Percentiles rank a stretch among this genome's conserved stretches.
phyloP scores from a whole-genome alignment of 1,140 invertebrate genomes.

The Sipha flava region DNA sequence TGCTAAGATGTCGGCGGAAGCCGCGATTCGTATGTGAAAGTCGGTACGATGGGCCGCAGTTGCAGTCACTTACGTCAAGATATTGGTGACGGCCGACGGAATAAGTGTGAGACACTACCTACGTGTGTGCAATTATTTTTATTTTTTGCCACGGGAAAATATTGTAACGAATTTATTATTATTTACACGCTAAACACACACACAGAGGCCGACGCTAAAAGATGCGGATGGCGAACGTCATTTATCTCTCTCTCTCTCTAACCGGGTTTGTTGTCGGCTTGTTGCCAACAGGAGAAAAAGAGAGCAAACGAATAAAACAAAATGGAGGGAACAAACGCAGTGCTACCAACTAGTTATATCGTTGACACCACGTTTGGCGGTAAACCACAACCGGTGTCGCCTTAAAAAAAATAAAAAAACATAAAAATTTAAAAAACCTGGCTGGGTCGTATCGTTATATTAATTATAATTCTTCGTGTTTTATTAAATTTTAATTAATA shows the following conservation, averaged over 20 bases:
- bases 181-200: background rate
- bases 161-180: background rate
- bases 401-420: background rate
- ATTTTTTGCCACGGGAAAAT: background rate
- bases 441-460: too few species aligned
- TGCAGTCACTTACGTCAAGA: too few species aligned
- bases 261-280: background rate
- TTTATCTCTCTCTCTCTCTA: constrained; percentile 18
- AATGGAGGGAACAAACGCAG: background rate
- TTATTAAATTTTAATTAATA: too few species aligned
- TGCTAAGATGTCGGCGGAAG: background rate
- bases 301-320: background rate
- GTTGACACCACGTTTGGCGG: background rate
- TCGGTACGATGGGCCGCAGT: background rate
- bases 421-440: background rate
- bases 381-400: background rate
- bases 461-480: background rate
- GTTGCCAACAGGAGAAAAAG: background rate
- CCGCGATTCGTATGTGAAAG: background rate
- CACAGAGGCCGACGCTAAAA: background rate
- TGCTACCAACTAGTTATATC: background rate
- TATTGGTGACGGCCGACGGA: background rate
- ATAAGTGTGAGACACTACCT: background rate
- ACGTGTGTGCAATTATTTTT: background rate
- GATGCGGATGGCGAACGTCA: background rate